These are phyloP conservation scores for Drosophila picticornis DNA, from an alignment of 2,888 invertebrate genomes.

Conservation along the genomic window DNA sequence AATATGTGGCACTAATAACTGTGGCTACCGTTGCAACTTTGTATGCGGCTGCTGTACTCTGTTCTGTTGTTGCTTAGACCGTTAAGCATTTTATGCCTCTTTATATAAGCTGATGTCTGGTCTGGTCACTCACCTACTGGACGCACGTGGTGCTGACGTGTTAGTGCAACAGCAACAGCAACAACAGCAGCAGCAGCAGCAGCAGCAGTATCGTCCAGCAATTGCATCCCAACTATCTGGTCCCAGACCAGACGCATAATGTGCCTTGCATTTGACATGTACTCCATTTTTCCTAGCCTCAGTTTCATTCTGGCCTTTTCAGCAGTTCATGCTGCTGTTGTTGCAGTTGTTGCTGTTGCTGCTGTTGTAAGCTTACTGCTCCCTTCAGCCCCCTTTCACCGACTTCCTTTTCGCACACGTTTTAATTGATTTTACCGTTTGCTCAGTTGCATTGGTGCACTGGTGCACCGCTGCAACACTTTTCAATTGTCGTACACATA, in stretches of 20 bases:
- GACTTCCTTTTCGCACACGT: slow-evolving; percentile 26
- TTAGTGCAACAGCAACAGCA: slow-evolving; percentile 10
- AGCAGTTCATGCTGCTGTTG: slow-evolving; percentile 9
- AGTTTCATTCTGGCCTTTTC: slow-evolving; percentile 6
- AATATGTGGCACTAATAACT: slow-evolving; percentile 68
- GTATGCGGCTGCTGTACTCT: slow-evolving; percentile 33
- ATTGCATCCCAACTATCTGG: slow-evolving; percentile 11
- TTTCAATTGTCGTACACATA: slow-evolving; percentile 40
- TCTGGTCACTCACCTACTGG: slow-evolving; percentile 22
- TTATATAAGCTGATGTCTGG: slow-evolving; percentile 23
- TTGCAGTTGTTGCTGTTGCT: slow-evolving; percentile 32
- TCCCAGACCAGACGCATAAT: slow-evolving; percentile 32
- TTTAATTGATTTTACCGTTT: slow-evolving; percentile 71
- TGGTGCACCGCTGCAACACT: slow-evolving; percentile 41
- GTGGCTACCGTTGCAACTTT: slow-evolving; percentile 49
- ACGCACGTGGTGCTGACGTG: slow-evolving; percentile 35
- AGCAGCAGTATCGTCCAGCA: slow-evolving; percentile 12
- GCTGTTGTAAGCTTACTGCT: slow-evolving; percentile 53
- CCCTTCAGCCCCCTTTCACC: slow-evolving; percentile 12
- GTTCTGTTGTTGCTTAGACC: slow-evolving; percentile 23
- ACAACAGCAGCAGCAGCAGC: slow-evolving; percentile 5
- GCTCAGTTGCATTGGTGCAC: slow-evolving; percentile 15
- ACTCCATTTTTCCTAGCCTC: slow-evolving; percentile 14
- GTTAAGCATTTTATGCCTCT: slow-evolving; percentile 31
- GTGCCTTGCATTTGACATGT: slow-evolving; percentile 42